Base-by-base conservation (phyloP, 1,140 invertebrate species). In the Aleiodes sp. region DNA sequence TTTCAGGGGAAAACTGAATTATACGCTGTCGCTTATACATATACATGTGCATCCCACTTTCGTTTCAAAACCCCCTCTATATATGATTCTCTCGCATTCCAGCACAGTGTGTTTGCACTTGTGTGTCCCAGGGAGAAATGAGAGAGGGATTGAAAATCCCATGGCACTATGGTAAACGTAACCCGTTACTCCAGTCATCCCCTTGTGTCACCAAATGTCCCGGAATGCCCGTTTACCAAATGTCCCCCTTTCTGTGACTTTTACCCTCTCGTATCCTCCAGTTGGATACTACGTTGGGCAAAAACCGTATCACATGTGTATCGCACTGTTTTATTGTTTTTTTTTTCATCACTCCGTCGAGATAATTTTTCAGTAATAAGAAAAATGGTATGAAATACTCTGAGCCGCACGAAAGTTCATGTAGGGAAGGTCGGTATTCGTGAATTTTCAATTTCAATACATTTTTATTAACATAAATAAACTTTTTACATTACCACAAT, bases 1-100 rank as follows among this genome's bases (percentile, higher is more conserved):
- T 82, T 82, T 81, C 78, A 79, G 79, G 73, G 75, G 75, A 78
- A 82, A 80, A 81, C 78, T 81, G 77, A 80, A 81, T 81, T 81
- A 81, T 79, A 82, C 74, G 75, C 68, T 68, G 65, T 59, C 68
- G 70, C 65, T 76, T 77, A 73, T 56, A 70, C 46, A 70, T 35
- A 70, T 68, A 64, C 65, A 68, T 29, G 41, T 29, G 37, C 41
- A 63, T 62, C 26, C 56, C 29, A 28, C 26, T 46, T 33, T 61
- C 37, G n/a, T n/a, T n/a, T n/a, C n/a, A n/a, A n/a, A n/a, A n/a
- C n/a, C n/a, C n/a, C n/a, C n/a, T n/a, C n/a, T n/a, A n/a, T n/a
- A n/a, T 26, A 68, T 39, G 39, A 31, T 52, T 52, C 46, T 4
- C 46, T 52, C 26, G 46, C 46, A 52, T 52, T 52, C 46, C 46